Percentiles rank a stretch among this genome's conserved stretches.
phyloP scores from a whole-genome alignment of 2,888 invertebrate species.

The Synanthedon myopaeformis region DNA sequence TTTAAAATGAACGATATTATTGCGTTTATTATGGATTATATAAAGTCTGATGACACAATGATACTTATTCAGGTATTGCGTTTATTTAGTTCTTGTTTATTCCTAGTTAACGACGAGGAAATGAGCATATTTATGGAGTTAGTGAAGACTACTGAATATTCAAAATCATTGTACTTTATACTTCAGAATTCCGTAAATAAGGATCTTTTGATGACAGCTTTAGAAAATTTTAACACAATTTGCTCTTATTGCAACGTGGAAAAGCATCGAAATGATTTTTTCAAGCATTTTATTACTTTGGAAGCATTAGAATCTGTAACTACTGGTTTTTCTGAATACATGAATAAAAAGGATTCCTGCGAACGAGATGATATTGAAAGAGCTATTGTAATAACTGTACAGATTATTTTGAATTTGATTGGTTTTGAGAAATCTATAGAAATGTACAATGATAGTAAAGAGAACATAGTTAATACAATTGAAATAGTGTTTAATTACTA shows the following conservation, averaged over 20 bases:
- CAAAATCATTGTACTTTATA: conserved; percentile 76
- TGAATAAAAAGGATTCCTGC: conserved; percentile 30
- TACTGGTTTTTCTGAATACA: conserved; percentile 39
- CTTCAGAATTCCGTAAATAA: conserved; percentile 79
- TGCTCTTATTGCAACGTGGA: conserved; percentile 53
- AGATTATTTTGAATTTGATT: conserved; percentile 41
- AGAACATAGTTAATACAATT: conserved; percentile 31
- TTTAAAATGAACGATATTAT: conserved; percentile 71
- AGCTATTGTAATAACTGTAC: conserved; percentile 41
- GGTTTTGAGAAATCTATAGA: conserved; percentile 45
- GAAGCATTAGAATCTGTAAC: conserved; percentile 40
- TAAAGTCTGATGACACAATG: conserved; percentile 76
- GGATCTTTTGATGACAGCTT: conserved; percentile 65
- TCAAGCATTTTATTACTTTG: conserved; percentile 36
- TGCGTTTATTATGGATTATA: conserved; percentile 63
- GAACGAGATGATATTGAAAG: conserved; percentile 44
- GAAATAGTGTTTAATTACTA: conserved; percentile 40
- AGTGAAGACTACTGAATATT: conserved; percentile 58
- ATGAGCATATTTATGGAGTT: conserved; percentile 55
- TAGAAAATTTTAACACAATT: conserved; percentile 72
- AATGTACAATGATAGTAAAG: conserved; percentile 29
- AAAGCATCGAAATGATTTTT: conserved; percentile 32
- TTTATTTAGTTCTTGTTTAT: conserved; percentile 71
- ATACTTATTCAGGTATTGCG: conserved; percentile 81
- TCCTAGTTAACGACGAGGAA: conserved; percentile 44